A percentile compares a stretch with the other conserved stretches of the same genome.
Conservation (phyloP, 2,797 vertebrate genomes). For the Australoheros facetus region DNA sequence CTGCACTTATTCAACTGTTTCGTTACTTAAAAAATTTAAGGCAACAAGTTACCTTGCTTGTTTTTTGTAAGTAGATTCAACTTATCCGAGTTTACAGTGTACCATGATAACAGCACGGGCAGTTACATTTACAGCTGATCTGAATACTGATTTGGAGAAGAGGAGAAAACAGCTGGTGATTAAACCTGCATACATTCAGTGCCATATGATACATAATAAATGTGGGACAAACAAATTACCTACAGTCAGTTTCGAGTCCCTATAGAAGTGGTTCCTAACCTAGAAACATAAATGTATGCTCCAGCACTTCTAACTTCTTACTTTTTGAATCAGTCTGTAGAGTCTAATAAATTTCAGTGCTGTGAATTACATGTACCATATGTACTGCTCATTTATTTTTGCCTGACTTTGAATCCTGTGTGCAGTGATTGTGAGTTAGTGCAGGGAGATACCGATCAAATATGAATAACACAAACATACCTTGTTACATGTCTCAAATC, state of each 20-base stretch:
- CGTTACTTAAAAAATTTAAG: no score
- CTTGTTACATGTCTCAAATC: no score
- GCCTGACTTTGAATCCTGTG: neutral
- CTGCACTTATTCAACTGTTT: no score
- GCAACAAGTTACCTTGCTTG: no score
- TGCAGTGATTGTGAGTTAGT: neutral
- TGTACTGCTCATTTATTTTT: neutral
- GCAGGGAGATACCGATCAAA: accelerated
- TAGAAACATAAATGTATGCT: neutral
- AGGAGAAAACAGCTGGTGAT: neutral
- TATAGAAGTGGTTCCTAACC: neutral
- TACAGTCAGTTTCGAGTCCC: no score
- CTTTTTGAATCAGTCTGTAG: neutral
- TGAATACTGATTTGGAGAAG: neutral
- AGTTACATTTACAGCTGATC: no score
- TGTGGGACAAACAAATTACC: no score
- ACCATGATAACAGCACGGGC: no score
- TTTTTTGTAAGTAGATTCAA: no score
- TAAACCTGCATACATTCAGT: neutral
- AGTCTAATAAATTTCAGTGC: neutral
- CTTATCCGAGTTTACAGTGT: no score
- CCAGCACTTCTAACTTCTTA: neutral
- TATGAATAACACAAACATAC: no score
- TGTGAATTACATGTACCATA: neutral
- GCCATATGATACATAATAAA: no score